phyloP scores from a whole-genome alignment of 64 coral and sea anemone genomes.

The Pocillopora damicornis region DNA sequence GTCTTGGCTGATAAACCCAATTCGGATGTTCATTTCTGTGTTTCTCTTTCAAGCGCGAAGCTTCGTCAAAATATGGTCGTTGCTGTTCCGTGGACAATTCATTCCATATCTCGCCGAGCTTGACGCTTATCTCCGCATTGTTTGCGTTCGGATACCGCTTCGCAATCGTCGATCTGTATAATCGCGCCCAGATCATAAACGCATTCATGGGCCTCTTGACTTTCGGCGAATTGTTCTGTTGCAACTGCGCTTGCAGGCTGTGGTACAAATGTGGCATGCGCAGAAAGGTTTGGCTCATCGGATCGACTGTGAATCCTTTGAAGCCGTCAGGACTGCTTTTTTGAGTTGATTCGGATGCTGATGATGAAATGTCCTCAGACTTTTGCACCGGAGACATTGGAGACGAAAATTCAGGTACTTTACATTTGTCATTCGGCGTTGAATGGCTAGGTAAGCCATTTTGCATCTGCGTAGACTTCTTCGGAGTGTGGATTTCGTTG shows the following conservation, averaged over 20 bases:
- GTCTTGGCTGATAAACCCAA: slow-evolving; percentile 91
- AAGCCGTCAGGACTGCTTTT: slow-evolving; percentile 1
- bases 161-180: slow-evolving; percentile 87
- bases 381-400: background rate
- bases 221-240: slow-evolving; percentile 55
- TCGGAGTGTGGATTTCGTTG: background rate
- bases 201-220: slow-evolving; percentile 95
- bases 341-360: background rate
- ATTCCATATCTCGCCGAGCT: slow-evolving; percentile 96
- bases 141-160: slow-evolving; percentile 89
- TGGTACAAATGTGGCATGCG: slow-evolving; percentile 92
- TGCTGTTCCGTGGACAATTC: slow-evolving; percentile 91
- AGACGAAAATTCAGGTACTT: background rate
- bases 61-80: slow-evolving; percentile 95
- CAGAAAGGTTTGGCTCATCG: slow-evolving; percentile 91
- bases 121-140: slow-evolving; percentile 92
- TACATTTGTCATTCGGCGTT: slow-evolving; percentile 4
- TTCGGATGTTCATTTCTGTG: slow-evolving; percentile 84
- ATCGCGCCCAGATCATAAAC: slow-evolving; percentile 93
- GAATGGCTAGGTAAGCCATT: slow-evolving; percentile 7
- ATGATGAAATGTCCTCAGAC: background rate
- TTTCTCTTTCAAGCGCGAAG: slow-evolving; percentile 72
- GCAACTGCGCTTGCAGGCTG: slow-evolving; percentile 70
- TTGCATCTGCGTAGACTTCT: background rate
- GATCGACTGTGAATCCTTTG: slow-evolving; percentile 78